phyloP scores from a whole-genome alignment of 2,113 vertebrate genomes.

The Agapornis roseicollis region DNA sequence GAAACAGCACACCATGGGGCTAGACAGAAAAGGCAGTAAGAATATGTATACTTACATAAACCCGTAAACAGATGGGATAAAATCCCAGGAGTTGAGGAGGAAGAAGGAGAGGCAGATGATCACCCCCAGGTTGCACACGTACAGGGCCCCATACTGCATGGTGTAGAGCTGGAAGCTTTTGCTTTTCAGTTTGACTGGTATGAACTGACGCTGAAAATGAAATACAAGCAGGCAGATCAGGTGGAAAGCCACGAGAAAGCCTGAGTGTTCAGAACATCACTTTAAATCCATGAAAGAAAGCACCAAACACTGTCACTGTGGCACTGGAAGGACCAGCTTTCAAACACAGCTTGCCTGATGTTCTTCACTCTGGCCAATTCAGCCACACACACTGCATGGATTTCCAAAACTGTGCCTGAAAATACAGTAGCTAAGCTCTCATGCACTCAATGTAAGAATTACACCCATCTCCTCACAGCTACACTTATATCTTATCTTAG shows the following conservation, averaged over 20 bases:
- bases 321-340: background rate
- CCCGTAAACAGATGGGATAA: slow-evolving; percentile 92
- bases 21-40: background rate
- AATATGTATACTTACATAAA: slow-evolving; percentile 89
- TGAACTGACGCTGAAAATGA: slow-evolving; percentile 84
- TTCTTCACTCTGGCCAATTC: background rate
- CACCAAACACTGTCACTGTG: background rate
- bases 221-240: background rate
- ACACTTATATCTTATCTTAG: background rate
- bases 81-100: slow-evolving; percentile 96
- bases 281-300: background rate
- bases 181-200: slow-evolving; percentile 84
- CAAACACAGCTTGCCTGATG: background rate
- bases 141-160: slow-evolving; percentile 87
- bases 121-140: slow-evolving; percentile 87
- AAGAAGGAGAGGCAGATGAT: slow-evolving; percentile 93
- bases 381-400: accelerated
- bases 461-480: background rate
- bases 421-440: background rate
- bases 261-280: background rate
- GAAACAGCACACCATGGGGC: background rate
- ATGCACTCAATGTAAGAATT: accelerated
- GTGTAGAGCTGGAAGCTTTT: slow-evolving; percentile 89
- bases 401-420: background rate
- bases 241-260: background rate